Evolutionary conservation across 2,113 vertebrate genomes (phyloP).

Genomic region (Phocoena sinus): DNA sequence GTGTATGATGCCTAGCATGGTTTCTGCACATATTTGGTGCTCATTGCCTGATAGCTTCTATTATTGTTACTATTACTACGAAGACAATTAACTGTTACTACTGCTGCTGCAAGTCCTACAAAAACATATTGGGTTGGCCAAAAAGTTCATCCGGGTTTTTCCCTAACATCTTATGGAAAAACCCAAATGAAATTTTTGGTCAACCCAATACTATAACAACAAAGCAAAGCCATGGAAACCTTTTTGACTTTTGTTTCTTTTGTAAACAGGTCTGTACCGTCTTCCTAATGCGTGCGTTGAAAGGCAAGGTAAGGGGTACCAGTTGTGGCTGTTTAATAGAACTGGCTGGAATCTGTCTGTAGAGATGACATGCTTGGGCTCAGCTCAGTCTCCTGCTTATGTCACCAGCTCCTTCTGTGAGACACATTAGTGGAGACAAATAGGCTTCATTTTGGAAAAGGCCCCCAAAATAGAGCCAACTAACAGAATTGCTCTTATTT

Average conservation of each 20-base stretch:
- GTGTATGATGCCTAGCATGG: background rate
- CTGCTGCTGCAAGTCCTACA: background rate
- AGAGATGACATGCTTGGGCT: background rate
- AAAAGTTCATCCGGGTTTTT: too few species aligned
- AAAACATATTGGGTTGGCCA: background rate
- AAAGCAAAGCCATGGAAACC: background rate
- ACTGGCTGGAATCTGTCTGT: background rate
- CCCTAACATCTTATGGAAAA: too few species aligned
- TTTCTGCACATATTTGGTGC: background rate
- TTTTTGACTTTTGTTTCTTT: background rate
- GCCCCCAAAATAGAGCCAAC: background rate
- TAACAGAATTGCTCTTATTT: constrained; percentile 1
- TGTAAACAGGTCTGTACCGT: background rate
- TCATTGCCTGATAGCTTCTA: background rate
- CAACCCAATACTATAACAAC: background rate
- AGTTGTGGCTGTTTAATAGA: background rate
- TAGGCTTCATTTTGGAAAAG: background rate
- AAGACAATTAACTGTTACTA: background rate
- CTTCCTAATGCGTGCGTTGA: background rate
- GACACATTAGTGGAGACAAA: background rate
- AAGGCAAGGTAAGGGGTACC: background rate
- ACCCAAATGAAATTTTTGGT: too few species aligned
- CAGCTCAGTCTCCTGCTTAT: background rate
- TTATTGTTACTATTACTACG: background rate
- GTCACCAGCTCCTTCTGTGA: background rate